phyloP scores from a whole-genome alignment of 2,113 vertebrate genomes.

The Pelvicachromis taeniatus region DNA sequence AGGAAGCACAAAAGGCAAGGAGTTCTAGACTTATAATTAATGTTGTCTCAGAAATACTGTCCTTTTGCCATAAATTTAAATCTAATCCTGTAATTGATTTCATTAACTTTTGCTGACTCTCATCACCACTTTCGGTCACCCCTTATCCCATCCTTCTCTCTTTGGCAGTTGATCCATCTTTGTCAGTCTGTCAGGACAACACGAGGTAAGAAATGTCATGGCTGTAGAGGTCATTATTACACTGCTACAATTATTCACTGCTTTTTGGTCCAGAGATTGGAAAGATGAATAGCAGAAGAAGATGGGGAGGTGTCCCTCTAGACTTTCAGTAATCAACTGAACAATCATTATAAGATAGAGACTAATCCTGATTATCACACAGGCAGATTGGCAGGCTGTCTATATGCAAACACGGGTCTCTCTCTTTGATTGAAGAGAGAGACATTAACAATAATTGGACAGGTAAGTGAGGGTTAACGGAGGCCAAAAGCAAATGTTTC shows the following conservation, averaged over 20 bases:
- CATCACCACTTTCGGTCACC: background rate
- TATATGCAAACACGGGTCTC: constrained; percentile 5
- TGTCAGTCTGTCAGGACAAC: background rate
- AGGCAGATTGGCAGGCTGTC: background rate
- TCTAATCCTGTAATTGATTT: constrained; percentile 47
- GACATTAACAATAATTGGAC: constrained; percentile 9
- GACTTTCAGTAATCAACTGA: constrained; percentile 32
- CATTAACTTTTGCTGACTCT: constrained; percentile 16
- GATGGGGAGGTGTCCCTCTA: background rate
- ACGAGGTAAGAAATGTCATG: background rate
- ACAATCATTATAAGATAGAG: constrained; percentile 1
- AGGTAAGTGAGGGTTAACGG: constrained; percentile 28
- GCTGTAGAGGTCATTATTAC: constrained; percentile 22
- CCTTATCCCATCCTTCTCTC: background rate
- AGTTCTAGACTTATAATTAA: constrained; percentile 30
- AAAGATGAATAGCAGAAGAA: background rate
- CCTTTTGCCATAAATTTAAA: constrained; percentile 25
- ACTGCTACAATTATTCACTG: background rate
- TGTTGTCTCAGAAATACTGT: background rate
- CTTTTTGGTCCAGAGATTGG: background rate
- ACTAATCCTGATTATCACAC: constrained; percentile 29
- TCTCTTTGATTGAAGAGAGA: background rate
- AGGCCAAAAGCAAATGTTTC: constrained; percentile 37
- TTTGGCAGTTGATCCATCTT: background rate
- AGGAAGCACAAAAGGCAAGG: background rate